Evolutionary conservation across 2,888 invertebrate species (phyloP).

Genomic region (Ochropacha duplaris): DNA sequence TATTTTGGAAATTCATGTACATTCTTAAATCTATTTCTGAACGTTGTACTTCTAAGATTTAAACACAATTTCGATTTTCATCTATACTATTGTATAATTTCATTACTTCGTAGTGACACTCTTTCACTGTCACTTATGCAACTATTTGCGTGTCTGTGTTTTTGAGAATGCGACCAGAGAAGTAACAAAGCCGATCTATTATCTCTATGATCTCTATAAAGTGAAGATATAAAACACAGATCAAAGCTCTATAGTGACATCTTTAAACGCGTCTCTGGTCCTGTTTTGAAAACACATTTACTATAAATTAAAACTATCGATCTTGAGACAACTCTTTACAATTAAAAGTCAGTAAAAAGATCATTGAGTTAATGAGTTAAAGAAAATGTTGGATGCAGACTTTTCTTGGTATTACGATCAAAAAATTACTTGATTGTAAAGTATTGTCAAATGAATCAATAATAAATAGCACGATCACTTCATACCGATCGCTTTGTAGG

Average conservation of each 20-base stretch:
- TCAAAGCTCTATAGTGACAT: background rate
- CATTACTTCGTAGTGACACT: background rate
- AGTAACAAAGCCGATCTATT: background rate
- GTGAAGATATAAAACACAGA: background rate
- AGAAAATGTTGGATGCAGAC: background rate
- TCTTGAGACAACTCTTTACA: background rate
- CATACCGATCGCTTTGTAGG: conserved; percentile 21
- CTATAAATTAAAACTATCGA: background rate
- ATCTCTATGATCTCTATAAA: background rate
- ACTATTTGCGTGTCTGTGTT: background rate
- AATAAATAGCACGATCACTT: background rate
- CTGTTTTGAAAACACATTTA: background rate
- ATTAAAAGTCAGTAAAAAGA: background rate
- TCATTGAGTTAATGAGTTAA: background rate
- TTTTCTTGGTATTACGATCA: background rate
- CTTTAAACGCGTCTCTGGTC: background rate
- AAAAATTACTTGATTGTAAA: background rate
- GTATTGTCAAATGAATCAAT: background rate
- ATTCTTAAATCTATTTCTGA: conserved; percentile 59
- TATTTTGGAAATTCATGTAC: conserved; percentile 76
- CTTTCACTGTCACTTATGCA: background rate
- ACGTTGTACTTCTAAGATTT: conserved; percentile 58
- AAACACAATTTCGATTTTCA: conserved; percentile 38
- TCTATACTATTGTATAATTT: conserved; percentile 40
- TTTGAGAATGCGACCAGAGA: background rate